A percentile compares a stretch with the other conserved stretches of the same genome.
These are phyloP conservation scores for Pammene aurita DNA, from an alignment of 2,888 invertebrate species.

Conservation along the genomic window DNA sequence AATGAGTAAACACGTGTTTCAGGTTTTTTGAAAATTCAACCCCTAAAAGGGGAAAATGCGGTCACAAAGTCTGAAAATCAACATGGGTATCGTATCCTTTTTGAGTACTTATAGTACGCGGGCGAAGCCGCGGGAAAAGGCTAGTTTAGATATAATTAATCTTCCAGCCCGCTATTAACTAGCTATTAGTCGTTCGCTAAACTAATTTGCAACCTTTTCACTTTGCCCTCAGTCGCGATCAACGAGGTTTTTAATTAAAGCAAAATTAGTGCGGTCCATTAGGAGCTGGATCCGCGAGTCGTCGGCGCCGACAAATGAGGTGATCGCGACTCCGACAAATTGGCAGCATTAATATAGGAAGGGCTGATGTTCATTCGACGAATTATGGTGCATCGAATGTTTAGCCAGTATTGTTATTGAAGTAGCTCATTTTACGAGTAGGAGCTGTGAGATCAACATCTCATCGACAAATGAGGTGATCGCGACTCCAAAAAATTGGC, in stretches of 20 bases:
- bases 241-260: slow-evolving; percentile 65
- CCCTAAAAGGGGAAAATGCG: too few species aligned
- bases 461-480: slow-evolving; percentile 75
- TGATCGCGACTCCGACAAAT: slow-evolving; percentile 79
- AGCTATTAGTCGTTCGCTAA: not conserved
- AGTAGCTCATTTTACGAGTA: too few species aligned
- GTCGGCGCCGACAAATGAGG: slow-evolving; percentile 63
- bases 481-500: slow-evolving; percentile 80
- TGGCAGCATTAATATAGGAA: slow-evolving; percentile 77
- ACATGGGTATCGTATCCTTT: too few species aligned
- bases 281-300: slow-evolving; percentile 42
- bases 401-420: not conserved
- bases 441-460: too few species aligned
- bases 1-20: too few species aligned
- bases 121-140: too few species aligned
- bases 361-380: slow-evolving; percentile 46
- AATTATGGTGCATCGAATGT: slow-evolving; percentile 46
- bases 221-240: slow-evolving; percentile 31
- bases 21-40: too few species aligned
- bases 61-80: too few species aligned
- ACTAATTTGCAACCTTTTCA: slow-evolving; percentile 30
- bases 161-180: not conserved
- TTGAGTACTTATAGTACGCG: too few species aligned
- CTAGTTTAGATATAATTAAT: not conserved
- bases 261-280: slow-evolving; percentile 67